Percentiles rank a stretch among this genome's conserved stretches.
Evolutionary conservation across 2,113 vertebrate genomes (phyloP).

Genomic region (Cariama cristata): DNA sequence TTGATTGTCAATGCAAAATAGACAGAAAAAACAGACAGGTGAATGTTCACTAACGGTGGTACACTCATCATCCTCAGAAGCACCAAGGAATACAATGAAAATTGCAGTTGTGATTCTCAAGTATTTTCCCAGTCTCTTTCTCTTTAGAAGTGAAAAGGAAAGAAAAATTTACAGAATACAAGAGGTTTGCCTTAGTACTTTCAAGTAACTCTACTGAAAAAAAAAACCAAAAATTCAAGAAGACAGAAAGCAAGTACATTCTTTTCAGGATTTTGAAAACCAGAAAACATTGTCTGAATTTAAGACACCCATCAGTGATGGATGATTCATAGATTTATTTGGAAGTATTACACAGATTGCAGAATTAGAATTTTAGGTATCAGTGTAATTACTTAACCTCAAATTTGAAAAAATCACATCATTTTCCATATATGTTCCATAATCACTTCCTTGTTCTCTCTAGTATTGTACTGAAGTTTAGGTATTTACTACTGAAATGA

Average conservation of each 20-base stretch:
- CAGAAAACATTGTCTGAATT: not conserved
- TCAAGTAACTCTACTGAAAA: not conserved
- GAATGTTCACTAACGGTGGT: not conserved
- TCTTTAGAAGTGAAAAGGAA: not conserved
- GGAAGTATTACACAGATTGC: not conserved
- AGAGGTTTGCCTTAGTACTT: not conserved
- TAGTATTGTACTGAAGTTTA: not conserved
- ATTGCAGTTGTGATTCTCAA: not conserved
- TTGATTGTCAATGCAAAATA: not conserved
- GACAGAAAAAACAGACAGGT: not conserved
- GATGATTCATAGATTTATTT: not conserved
- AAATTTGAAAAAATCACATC: not conserved
- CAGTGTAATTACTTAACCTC: not conserved
- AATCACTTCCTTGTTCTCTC: not conserved
- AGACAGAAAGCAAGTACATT: not conserved
- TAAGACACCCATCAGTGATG: not conserved
- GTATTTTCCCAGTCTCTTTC: not conserved
- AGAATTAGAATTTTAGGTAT: not conserved
- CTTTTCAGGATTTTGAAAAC: not conserved
- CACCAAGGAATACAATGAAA: not conserved
- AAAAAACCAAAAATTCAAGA: not conserved
- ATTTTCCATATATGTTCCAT: not conserved
- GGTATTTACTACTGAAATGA: not conserved
- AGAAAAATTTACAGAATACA: not conserved
- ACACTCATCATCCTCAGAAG: not conserved